A percentile compares a stretch with the other conserved stretches of the same genome.
phyloP scores from a whole-genome alignment of 2,888 invertebrate genomes.

The Caenorhabditis sp. region DNA sequence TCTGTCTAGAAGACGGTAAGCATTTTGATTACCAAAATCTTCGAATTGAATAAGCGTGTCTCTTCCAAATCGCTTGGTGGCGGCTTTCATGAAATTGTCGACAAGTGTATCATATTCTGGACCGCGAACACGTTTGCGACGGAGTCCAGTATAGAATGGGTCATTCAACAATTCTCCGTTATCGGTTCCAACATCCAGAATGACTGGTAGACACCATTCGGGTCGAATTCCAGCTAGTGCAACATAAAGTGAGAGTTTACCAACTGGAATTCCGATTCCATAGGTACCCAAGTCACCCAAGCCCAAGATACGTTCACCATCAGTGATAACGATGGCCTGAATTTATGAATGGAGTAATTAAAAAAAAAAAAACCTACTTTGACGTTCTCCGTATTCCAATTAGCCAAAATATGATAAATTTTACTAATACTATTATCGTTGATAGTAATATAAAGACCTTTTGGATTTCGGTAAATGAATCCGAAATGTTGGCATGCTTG shows the following conservation, averaged over 20 bases:
- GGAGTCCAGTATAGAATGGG: conserved; percentile 91
- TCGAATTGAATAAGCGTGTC: conserved; percentile 83
- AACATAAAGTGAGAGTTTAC: conserved; percentile 94
- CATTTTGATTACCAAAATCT: conserved; percentile 97
- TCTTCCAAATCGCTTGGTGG: conserved; percentile 72
- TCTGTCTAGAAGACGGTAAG: conserved; percentile 88
- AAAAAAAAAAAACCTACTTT: conserved; percentile 69
- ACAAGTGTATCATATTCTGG: conserved; percentile 87
- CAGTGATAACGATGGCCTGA: conserved; percentile 84
- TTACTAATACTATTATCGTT: conserved; percentile 86
- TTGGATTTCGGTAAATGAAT: conserved; percentile 83
- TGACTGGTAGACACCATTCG: conserved; percentile 90
- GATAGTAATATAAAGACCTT: conserved; percentile 94
- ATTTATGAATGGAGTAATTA: not conserved
- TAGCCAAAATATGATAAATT: conserved; percentile 89
- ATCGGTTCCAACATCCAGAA: conserved; percentile 79
- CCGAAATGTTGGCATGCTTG: conserved; percentile 96
- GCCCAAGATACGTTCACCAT: conserved; percentile 96
- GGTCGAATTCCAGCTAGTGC: conserved; percentile 94
- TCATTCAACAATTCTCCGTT: conserved; percentile 81
- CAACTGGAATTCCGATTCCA: conserved; percentile 97
- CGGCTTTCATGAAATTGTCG: conserved; percentile 89
- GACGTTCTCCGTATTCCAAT: conserved; percentile 80
- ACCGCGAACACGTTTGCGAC: conserved; percentile 85
- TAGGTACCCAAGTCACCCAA: conserved; percentile 87